These are phyloP conservation scores for Cariama cristata DNA, from an alignment of 2,113 vertebrate genomes.

Conservation along the genomic window DNA sequence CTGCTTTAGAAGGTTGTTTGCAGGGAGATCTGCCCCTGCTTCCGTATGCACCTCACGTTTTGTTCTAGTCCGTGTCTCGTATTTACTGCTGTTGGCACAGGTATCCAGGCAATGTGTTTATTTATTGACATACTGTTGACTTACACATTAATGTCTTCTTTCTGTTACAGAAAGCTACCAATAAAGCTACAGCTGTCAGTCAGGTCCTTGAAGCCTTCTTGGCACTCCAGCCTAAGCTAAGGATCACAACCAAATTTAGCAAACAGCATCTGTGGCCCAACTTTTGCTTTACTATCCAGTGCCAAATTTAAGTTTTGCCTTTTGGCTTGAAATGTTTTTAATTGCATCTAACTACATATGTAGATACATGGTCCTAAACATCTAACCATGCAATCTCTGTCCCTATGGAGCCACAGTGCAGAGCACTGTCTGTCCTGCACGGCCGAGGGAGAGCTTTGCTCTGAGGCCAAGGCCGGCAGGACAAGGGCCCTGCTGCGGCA, in stretches of 20 bases:
- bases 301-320: background rate
- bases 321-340: background rate
- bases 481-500: background rate
- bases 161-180: background rate
- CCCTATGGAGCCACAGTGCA: rapidly evolving
- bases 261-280: background rate
- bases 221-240: background rate
- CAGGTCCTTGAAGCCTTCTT: background rate
- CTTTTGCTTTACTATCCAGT: background rate
- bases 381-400: rapidly evolving
- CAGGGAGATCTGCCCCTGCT: background rate
- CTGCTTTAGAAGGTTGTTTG: background rate
- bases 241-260: background rate
- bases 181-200: background rate
- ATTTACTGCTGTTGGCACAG: background rate
- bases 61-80: background rate
- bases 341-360: background rate
- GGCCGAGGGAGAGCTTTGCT: background rate
- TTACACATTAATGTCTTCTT: background rate
- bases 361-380: background rate
- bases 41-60: background rate
- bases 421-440: background rate
- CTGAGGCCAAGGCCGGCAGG: background rate
- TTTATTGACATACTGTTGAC: background rate
- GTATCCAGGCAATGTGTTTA: background rate